Evolutionary conservation across 2,797 vertebrate species (phyloP).

Genomic region (Heliangelus exortis): DNA sequence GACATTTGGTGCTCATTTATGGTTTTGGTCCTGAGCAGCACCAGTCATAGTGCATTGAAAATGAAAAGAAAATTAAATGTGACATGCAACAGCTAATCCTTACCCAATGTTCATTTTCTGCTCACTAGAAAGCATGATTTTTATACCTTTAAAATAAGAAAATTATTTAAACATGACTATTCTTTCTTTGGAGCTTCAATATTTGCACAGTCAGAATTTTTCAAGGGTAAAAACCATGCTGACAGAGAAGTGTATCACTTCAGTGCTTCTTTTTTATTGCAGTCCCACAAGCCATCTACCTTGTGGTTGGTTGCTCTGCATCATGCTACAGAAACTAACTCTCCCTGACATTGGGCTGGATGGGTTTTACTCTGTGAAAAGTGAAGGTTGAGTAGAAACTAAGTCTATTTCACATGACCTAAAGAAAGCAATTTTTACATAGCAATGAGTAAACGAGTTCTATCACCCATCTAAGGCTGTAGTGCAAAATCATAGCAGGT

Average conservation of each 20-base stretch:
- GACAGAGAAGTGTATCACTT: constrained; percentile 41
- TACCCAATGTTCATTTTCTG: neutral
- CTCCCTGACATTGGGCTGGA: constrained; percentile 57
- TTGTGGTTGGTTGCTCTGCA: constrained; percentile 36
- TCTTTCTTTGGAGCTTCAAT: neutral
- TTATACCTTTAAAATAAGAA: neutral
- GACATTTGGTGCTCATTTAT: neutral
- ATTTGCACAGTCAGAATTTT: neutral
- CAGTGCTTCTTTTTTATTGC: constrained; percentile 29
- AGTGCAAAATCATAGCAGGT: constrained; percentile 57
- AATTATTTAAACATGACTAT: neutral
- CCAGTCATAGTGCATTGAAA: neutral
- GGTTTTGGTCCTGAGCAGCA: neutral
- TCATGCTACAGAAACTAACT: constrained; percentile 64
- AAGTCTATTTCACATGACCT: constrained; percentile 67
- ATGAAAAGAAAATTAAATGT: too few species aligned
- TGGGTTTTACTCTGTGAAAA: constrained; percentile 68
- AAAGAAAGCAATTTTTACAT: constrained; percentile 76
- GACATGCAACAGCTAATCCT: neutral
- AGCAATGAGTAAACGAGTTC: constrained; percentile 58
- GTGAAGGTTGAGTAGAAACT: constrained; percentile 79
- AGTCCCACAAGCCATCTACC: constrained; percentile 11
- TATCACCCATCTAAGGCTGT: constrained; percentile 43
- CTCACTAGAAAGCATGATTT: neutral
- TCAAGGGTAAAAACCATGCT: neutral